Evolutionary conservation across 2,113 vertebrate genomes (phyloP).

Genomic region (Crotalus horridus): DNA sequence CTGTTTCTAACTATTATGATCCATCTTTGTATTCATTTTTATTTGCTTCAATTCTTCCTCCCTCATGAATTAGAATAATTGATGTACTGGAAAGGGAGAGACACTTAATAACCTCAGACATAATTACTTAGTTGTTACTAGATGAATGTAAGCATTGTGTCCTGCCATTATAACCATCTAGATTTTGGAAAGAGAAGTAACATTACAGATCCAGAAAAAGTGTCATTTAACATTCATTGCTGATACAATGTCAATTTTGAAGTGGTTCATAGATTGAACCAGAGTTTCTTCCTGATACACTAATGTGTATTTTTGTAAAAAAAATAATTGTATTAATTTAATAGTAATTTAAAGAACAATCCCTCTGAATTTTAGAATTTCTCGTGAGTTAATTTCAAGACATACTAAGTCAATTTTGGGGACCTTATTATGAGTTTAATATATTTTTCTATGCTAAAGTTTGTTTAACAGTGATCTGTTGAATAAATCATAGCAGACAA

Average conservation of each 20-base stretch:
- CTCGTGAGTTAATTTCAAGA: not conserved
- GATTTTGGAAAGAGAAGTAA: not conserved
- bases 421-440: not conserved
- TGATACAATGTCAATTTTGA: not conserved
- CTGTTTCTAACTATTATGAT: not conserved
- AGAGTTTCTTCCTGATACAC: not conserved
- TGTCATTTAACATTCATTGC: not conserved
- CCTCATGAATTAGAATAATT: not conserved
- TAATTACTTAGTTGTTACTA: not conserved
- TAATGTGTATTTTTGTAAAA: not conserved
- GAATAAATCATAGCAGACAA: too few relatives aligned
- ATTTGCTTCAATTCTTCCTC: not conserved
- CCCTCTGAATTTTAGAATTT: not conserved
- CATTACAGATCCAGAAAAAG: not conserved
- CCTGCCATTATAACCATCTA: not conserved
- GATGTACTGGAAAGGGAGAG: too few relatives aligned
- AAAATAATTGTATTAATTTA: not conserved
- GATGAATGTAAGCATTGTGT: not conserved
- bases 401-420: not conserved
- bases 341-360: not conserved
- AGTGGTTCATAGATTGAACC: not conserved
- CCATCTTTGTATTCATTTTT: not conserved
- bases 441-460: not conserved
- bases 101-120: not conserved
- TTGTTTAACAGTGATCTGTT: not conserved